Base-by-base conservation (phyloP, 2,797 vertebrate species). In the Peromyscus aztecus region DNA sequence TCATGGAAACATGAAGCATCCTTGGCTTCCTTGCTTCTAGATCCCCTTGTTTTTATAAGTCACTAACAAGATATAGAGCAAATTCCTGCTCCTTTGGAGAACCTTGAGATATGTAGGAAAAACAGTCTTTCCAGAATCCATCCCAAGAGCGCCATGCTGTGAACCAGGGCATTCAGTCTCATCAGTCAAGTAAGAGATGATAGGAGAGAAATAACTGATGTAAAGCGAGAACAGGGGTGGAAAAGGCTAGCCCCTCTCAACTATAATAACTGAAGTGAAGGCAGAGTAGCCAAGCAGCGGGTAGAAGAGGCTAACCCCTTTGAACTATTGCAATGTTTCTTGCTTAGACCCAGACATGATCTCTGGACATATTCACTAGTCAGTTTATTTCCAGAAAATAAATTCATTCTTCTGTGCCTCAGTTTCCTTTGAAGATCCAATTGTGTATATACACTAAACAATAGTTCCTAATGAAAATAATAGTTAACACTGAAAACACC, bases 391-490 rank as follows among this genome's bases (percentile, higher is more conserved):
- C 16, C 11, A 52, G 34, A 91, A 93, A 6, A 3, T 37, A 49
- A 27, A 9, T 46, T 69, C 24, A 43, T 69, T 84, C 94, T 90
- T 84, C 19, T 77, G 17, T 40, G 40, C 6, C 29, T 90, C 21
- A 21, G 27, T 92, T 77, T 95, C 43, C 37, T 96, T 97, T 76
- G 29, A 34, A 71, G 16, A 80, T 65, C 13, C 0, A 83, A 40
- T 83, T n/a, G 73, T 8, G 43, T 91, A n/a, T 6, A 85, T 2
- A 11, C 40, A 12, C 6, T 84, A 40, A 77, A 59, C 19, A 89
- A 40, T 85, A 91, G 78, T 85, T 89, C 71, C n/a, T 75, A 65
- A 91, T 69, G 73, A 90, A 96, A 86, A 78, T 87, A 57, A 95
- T 67, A 40, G 37, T 77, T 71, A 69, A 23, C 90, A 57, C 24